These are phyloP conservation scores for Pardalotus punctatus DNA, from an alignment of 2,113 vertebrate genomes.

Conservation along the genomic window DNA sequence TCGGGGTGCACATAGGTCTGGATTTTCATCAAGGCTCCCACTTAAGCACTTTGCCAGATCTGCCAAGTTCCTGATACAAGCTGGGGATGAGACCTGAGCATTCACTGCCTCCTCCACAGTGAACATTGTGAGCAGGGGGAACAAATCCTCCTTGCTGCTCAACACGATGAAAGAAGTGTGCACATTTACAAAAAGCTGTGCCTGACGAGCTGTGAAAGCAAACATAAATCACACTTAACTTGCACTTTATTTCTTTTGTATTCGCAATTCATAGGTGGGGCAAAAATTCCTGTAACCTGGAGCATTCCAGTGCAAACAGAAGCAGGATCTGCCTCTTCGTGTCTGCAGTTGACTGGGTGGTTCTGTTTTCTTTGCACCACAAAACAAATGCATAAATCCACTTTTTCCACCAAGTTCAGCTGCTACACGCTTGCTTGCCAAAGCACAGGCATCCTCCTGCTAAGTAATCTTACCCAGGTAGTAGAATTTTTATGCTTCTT, in stretches of 20 bases:
- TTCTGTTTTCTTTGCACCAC: not conserved
- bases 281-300: not conserved
- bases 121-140: fast-evolving
- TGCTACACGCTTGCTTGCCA: not conserved
- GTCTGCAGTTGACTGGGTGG: not conserved
- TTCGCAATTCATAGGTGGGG: not conserved
- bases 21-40: not conserved
- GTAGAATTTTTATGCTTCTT: slow-evolving; percentile 31
- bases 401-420: not conserved
- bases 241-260: not conserved
- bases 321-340: not conserved
- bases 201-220: not conserved
- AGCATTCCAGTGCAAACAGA: not conserved
- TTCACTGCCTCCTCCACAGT: fast-evolving
- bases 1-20: not conserved
- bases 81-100: not conserved
- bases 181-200: not conserved
- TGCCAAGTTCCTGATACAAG: not conserved
- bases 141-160: not conserved
- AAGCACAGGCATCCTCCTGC: not conserved
- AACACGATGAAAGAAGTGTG: not conserved
- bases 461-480: slow-evolving; percentile 31
- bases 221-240: not conserved
- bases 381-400: not conserved
- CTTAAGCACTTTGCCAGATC: not conserved